phyloP scores from a whole-genome alignment of 1,140 invertebrate species.

The Megathymus violae region DNA sequence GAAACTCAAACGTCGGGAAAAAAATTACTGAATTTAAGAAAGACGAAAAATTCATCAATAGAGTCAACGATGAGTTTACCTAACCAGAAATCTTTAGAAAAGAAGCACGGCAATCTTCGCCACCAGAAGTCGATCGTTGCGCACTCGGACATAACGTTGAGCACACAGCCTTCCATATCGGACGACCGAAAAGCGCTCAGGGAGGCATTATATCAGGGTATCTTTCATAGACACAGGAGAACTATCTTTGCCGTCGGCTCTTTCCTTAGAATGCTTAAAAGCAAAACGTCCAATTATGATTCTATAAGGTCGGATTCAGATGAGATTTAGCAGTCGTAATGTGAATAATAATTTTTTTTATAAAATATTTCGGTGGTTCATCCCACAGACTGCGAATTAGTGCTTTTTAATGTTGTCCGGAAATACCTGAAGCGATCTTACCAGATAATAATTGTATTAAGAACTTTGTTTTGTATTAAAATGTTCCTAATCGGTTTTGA shows the following conservation, averaged over 20 bases:
- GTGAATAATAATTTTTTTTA: constrained; percentile 51
- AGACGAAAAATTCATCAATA: constrained; percentile 82
- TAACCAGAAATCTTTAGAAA: constrained; percentile 82
- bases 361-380: constrained; percentile 58
- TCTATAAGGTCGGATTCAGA: constrained; percentile 86
- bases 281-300: constrained; percentile 91
- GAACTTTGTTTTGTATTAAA: constrained; percentile 71
- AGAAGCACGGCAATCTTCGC: constrained; percentile 75
- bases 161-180: constrained; percentile 84
- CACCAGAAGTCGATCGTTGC: constrained; percentile 80
- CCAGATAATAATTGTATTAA: constrained; percentile 61
- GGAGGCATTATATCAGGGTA: constrained; percentile 91
- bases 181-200: constrained; percentile 89
- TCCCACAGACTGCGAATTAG: constrained; percentile 71
- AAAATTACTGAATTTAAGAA: constrained; percentile 73
- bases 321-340: constrained; percentile 77
- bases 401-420: constrained; percentile 66
- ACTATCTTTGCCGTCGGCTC: constrained; percentile 91
- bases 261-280: constrained; percentile 91
- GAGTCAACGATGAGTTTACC: constrained; percentile 82
- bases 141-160: constrained; percentile 81
- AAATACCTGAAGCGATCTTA: constrained; percentile 59
- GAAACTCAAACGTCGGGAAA: constrained; percentile 75
- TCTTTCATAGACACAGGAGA: constrained; percentile 90
- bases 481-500: constrained; percentile 76